Evolutionary conservation across 2,797 vertebrate genomes (phyloP).

Genomic region (Limosa lapponica): DNA sequence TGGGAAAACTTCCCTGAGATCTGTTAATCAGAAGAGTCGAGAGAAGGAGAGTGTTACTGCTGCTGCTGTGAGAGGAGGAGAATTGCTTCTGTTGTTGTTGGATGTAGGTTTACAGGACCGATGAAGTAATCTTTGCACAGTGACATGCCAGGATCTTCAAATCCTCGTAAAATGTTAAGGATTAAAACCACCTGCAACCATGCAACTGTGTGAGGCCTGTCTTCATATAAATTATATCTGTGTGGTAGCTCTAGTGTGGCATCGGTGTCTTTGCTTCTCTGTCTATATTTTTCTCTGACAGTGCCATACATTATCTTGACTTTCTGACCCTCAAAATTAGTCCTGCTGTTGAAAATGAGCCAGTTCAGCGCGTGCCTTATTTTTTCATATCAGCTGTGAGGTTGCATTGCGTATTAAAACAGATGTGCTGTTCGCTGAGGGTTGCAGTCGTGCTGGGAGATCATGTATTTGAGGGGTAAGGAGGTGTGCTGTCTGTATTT

Average conservation of each 20-base stretch:
- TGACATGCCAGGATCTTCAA: neutral
- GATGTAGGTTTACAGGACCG: neutral
- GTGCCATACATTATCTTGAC: fast-evolving
- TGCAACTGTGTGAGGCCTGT: neutral
- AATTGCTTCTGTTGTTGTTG: neutral
- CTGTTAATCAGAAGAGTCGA: neutral
- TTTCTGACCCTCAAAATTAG: neutral
- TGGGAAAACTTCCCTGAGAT: neutral
- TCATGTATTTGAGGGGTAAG: neutral
- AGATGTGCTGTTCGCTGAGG: neutral
- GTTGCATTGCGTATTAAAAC: neutral
- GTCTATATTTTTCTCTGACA: neutral
- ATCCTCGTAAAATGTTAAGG: neutral
- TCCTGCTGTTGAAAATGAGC: neutral
- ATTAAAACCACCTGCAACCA: neutral
- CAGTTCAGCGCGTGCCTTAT: neutral
- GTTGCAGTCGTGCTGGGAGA: neutral
- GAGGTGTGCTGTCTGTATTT: neutral
- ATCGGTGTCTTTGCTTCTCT: neutral
- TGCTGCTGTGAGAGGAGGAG: neutral
- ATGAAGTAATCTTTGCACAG: neutral
- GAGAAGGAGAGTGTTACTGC: neutral
- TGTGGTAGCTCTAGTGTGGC: neutral
- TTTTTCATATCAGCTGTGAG: neutral
- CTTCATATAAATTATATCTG: neutral